A percentile compares a stretch with the other conserved stretches of the same genome.
phyloP scores from a whole-genome alignment of 2,888 invertebrate genomes.

The Leptinotarsa peninsularis region DNA sequence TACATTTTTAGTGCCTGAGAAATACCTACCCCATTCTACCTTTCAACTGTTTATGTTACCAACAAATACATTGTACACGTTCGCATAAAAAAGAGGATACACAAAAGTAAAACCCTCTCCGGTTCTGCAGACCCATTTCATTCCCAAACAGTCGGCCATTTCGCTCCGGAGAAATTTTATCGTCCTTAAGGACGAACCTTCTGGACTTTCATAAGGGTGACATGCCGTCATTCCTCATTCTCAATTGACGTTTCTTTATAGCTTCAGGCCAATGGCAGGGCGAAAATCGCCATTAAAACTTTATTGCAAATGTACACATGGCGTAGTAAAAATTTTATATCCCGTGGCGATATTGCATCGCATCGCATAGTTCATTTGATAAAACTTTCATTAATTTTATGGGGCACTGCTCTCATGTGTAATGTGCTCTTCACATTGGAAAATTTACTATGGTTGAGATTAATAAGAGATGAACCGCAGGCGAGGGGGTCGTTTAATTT shows the following conservation, averaged over 20 bases:
- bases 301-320: slow-evolving; percentile 51
- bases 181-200: slow-evolving; percentile 42
- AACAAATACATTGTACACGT: slow-evolving; percentile 20
- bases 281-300: slow-evolving; percentile 44
- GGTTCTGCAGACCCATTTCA: not conserved
- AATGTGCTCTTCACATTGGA: slow-evolving; percentile 41
- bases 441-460: slow-evolving; percentile 25
- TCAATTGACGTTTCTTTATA: slow-evolving; percentile 51
- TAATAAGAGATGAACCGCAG: slow-evolving; percentile 20
- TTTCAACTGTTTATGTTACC: not conserved
- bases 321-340: slow-evolving; percentile 50
- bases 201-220: slow-evolving; percentile 49
- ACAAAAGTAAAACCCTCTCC: slow-evolving; percentile 6
- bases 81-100: slow-evolving; percentile 11
- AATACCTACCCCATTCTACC: not conserved
- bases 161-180: slow-evolving; percentile 47
- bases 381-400: slow-evolving; percentile 56
- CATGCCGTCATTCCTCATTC: slow-evolving; percentile 48
- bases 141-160: slow-evolving; percentile 47
- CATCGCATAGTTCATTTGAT: slow-evolving; percentile 51
- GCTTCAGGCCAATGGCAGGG: slow-evolving; percentile 46
- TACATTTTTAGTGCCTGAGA: slow-evolving; percentile 9
- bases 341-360: slow-evolving; percentile 49
- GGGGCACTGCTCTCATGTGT: slow-evolving; percentile 44
- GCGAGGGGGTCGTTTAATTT: slow-evolving; percentile 3